Percentiles rank a stretch among this genome's conserved stretches.
phyloP scores from a whole-genome alignment of 1,140 invertebrate genomes.

The Drosophila subobscura region DNA sequence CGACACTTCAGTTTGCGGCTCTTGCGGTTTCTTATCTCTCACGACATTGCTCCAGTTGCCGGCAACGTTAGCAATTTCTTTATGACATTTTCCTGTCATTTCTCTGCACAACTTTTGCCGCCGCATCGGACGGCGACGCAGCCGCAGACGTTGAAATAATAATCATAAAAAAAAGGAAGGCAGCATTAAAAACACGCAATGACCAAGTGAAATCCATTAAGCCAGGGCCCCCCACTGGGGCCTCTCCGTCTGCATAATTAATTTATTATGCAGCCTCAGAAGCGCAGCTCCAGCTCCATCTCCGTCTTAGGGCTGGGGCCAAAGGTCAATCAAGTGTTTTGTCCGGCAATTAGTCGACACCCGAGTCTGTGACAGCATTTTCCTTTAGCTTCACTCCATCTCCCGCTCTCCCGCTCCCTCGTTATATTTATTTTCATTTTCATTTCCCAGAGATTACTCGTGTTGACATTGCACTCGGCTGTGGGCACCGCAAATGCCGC shows the following conservation, averaged over 20 bases:
- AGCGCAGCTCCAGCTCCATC: background rate
- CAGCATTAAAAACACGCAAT: constrained; percentile 59
- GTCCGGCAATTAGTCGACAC: constrained; percentile 58
- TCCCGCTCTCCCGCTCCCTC: constrained; percentile 9
- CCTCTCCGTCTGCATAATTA: constrained; percentile 64
- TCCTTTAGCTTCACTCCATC: constrained; percentile 4
- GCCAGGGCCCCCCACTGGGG: constrained; percentile 31
- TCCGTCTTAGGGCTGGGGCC: constrained; percentile 29
- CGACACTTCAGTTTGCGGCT: constrained; percentile 44
- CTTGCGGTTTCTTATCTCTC: constrained; percentile 69
- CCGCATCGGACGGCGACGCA: constrained; percentile 9
- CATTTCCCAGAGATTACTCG: constrained; percentile 58
- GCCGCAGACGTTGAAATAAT: constrained; percentile 57
- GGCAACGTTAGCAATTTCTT: constrained; percentile 58
- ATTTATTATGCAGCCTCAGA: constrained; percentile 54
- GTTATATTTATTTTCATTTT: constrained; percentile 44
- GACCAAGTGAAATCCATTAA: constrained; percentile 72
- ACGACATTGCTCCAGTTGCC: constrained; percentile 77
- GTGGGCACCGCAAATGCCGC: too few relatives aligned
- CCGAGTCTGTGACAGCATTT: constrained; percentile 17
- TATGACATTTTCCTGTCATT: constrained; percentile 70
- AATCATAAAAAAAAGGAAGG: constrained; percentile 58
- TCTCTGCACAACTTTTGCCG: constrained; percentile 18
- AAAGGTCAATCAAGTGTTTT: constrained; percentile 76
- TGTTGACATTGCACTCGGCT: constrained; percentile 70